Evolutionary conservation across 2,888 invertebrate species (phyloP), one percentile per base, ranked within the genome.

Genomic region (Lasioglossum lativentre): DNA sequence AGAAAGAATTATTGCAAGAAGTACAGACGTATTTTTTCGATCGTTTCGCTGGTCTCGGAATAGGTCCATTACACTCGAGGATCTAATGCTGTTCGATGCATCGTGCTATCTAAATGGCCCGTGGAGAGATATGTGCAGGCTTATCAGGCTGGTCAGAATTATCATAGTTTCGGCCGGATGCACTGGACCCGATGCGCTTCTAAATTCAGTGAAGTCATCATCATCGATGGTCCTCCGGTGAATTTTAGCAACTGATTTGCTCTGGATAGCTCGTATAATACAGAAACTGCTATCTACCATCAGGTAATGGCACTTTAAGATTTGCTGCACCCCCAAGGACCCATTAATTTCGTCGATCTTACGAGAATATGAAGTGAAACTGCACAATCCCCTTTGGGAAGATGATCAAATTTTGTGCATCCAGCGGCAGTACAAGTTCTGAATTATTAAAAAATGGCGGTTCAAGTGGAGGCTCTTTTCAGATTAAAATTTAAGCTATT

Each of bases 91-190:
- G 59, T 47, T 47, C 27, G 56, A 52, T 42, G 30, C 42, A 68
- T 73, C 40, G 47, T 38, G 73, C 70, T 82, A 77, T 74, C 77
- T 82, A 82, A 83, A 82, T 70, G 82, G 38, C 68, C 27, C 56
- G 42, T 16, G 30, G 71, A 5, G 56, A 63, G 52, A 52, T 75
- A 82, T 16, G 45, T 27, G 71, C 45, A 16, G 42, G 80, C 42
- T 80, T 75, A 80, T 80, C 70, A 6, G 10, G 5, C n/a, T 12
- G 23, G 27, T 75, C 71, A n/a, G 56, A 72, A 80, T 83, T 63
- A 75, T 71, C 59, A 78, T 81, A 78, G 78, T 45, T 38, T 30
- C 45, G 30, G 45, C 52, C 63, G 74, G 12, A 4, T 79, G 34
- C 68, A 5, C 73, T n/a, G 42, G 34, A 27, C 79, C 27, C 73